Base-by-base conservation (phyloP, 2,888 invertebrate species). In the Nesidiocoris tenuis region DNA sequence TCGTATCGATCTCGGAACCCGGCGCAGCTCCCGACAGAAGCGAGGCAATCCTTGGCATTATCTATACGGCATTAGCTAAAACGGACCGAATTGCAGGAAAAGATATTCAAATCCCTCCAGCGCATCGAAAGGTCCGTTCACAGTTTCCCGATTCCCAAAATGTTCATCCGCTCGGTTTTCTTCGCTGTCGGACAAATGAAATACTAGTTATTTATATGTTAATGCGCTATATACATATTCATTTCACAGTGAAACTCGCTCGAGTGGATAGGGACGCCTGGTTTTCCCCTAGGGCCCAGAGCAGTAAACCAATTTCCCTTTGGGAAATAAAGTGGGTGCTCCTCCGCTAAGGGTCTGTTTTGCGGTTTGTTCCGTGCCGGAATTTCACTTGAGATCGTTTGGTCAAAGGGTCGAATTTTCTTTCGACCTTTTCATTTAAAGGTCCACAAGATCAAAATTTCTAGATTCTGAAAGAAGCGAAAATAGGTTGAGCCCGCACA, bases 141-240 rank as follows among this genome's bases (percentile, higher is more conserved):
- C 5, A 39, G 39, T 39, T 3, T 3, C 67, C 56, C 56, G 67
- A 67, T 56, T 55, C 56, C 56, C 56, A 1, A 54, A 55, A 67
- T 17, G 25, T 24, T n/a, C 56, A 25, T 54, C 18, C 59, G 9
- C 24, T 70, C 61, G 23, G 59, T 57, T 61, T 70, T 17, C 59
- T n/a, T 18, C 59, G 59, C n/a, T 5, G 59, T 39, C 39, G 7
- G 23, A 57, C 61, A 59, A 61, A 70, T 59, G 57, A 70, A 61
- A 70, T 70, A 59, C 70, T 23, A 70, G 70, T 70, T 70, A 70
- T 70, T 70, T 70, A 59, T 70, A 70, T 70, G 70, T 70, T 70
- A 70, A 70, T 70, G 57, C 70, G 1, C 24, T n/a, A n/a, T 22
- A 70, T 70, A 70, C 70, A 70, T 70, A 70, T 70, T 70, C 70